A percentile compares a stretch with the other conserved stretches of the same genome.
phyloP scores from a whole-genome alignment of 2,113 vertebrate species.

The Ellobius talpinus region DNA sequence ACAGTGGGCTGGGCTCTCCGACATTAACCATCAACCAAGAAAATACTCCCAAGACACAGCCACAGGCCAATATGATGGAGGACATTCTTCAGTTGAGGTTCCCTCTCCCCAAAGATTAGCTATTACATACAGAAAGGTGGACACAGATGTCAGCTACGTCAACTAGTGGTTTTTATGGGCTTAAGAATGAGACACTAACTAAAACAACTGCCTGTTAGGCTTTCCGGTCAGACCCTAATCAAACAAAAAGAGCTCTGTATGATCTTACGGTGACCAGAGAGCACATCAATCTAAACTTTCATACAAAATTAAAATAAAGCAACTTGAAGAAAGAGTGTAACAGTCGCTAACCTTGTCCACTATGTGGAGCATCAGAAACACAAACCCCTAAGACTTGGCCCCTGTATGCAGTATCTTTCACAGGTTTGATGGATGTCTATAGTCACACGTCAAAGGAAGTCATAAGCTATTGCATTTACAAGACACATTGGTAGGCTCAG shows the following conservation, averaged over 20 bases:
- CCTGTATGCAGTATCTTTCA: background rate
- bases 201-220: background rate
- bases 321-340: background rate
- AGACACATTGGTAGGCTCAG: background rate
- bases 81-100: background rate
- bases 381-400: background rate
- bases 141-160: background rate
- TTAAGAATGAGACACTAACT: background rate
- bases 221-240: background rate
- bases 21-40: background rate
- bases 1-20: background rate
- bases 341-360: background rate
- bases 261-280: background rate
- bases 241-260: background rate
- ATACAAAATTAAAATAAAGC: background rate
- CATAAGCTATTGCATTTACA: background rate
- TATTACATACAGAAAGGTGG: background rate
- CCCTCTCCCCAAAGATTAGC: background rate
- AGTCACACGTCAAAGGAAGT: background rate
- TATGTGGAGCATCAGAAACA: background rate
- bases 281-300: constrained; percentile 2
- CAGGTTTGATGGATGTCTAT: background rate
- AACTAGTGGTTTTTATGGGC: background rate
- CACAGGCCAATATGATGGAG: background rate
- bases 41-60: background rate